phyloP scores from a whole-genome alignment of 2,888 invertebrate species.

The Carpatolechia fugitivella region DNA sequence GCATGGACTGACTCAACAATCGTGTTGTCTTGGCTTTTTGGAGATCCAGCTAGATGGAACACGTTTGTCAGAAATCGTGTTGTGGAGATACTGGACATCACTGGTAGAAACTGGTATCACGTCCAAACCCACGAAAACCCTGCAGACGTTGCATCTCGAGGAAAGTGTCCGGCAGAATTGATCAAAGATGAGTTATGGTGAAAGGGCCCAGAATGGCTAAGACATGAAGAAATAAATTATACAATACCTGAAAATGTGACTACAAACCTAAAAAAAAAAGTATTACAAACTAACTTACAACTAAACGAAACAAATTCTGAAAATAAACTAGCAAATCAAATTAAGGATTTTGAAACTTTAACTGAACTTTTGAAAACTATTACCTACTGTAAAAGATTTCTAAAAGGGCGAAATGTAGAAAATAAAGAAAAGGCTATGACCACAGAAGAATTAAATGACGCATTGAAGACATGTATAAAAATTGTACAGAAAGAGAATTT shows the following conservation, averaged over 20 bases:
- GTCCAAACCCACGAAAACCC: slow-evolving; percentile 25
- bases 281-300: background rate
- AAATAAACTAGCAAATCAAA: background rate
- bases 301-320: background rate
- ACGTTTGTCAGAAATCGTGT: slow-evolving; percentile 30
- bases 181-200: slow-evolving; percentile 22
- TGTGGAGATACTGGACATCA: background rate
- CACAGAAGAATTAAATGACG: background rate
- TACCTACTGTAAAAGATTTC: background rate
- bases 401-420: no score
- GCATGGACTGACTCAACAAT: slow-evolving; percentile 34
- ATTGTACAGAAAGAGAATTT: background rate
- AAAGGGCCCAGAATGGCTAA: slow-evolving; percentile 26
- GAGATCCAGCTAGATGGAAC: slow-evolving; percentile 29
- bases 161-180: slow-evolving; percentile 18
- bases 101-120: slow-evolving; percentile 21
- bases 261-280: no score
- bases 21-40: slow-evolving; percentile 29
- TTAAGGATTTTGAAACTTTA: background rate
- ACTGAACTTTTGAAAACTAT: background rate
- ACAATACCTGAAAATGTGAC: background rate
- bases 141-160: slow-evolving; percentile 27
- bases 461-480: background rate
- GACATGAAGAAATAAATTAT: slow-evolving; percentile 11
- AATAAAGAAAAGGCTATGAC: slow-evolving; percentile 1